Percentiles rank a stretch among this genome's conserved stretches.
These are phyloP conservation scores for Chroicocephalus ridibundus DNA, from an alignment of 2,113 vertebrate species.

Conservation along the genomic window DNA sequence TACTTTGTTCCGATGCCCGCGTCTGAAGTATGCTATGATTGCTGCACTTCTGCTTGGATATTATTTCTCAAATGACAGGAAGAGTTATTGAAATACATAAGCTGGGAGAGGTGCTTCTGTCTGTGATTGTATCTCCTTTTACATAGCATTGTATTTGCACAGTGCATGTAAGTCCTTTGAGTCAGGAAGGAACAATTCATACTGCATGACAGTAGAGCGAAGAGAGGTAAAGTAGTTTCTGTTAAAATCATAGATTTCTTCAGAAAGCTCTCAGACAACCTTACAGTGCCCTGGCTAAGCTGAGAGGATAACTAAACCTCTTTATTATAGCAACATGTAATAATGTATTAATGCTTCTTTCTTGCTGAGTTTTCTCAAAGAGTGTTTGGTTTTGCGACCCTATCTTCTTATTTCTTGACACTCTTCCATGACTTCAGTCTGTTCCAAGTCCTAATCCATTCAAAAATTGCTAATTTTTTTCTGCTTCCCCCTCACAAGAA, in stretches of 20 bases:
- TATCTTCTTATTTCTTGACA: not conserved
- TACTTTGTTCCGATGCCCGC: not conserved
- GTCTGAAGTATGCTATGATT: not conserved
- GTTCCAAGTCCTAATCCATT: not conserved
- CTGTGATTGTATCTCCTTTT: not conserved
- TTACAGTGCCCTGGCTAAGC: not conserved
- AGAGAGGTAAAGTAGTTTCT: not conserved
- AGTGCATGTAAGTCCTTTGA: fast-evolving
- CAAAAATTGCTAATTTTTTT: not conserved
- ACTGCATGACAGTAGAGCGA: not conserved
- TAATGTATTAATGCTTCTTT: not conserved
- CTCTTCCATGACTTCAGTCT: not conserved
- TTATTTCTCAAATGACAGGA: not conserved
- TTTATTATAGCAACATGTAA: not conserved
- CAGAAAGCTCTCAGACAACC: not conserved
- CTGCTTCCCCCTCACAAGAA: not conserved
- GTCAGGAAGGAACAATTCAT: not conserved
- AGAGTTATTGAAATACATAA: not conserved
- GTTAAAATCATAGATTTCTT: not conserved
- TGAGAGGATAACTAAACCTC: not conserved
- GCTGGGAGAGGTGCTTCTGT: not conserved
- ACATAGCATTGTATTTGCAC: not conserved
- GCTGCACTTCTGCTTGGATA: not conserved
- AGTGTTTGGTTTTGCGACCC: not conserved
- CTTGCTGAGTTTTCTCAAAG: not conserved